Percentiles rank a stretch among this genome's conserved stretches.
Evolutionary conservation across 1,140 invertebrate genomes (phyloP).

Genomic region (Ditylenchus dipsaci): DNA sequence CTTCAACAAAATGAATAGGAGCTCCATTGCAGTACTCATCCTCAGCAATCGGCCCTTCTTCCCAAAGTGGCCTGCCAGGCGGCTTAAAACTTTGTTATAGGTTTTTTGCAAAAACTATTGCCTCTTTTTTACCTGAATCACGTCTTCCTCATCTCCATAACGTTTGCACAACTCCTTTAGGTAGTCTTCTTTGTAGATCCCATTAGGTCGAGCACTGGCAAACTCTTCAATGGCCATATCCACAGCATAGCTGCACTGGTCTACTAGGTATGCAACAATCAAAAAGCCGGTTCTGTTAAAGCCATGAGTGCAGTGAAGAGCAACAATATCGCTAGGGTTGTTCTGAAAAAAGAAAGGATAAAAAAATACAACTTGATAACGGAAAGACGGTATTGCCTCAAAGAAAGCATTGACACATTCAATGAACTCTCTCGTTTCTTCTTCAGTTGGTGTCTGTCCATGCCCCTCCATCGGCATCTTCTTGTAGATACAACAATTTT

Average conservation of each 20-base stretch:
- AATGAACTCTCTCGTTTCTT: conserved; percentile 51
- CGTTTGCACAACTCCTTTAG: conserved; percentile 58
- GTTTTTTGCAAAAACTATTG: not conserved
- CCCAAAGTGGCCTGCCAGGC: conserved; percentile 47
- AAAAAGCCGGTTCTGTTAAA: conserved; percentile 95
- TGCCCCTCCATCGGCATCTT: conserved; percentile 65
- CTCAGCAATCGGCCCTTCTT: conserved; percentile 25
- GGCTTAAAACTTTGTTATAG: conserved; percentile 1
- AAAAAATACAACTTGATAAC: not conserved
- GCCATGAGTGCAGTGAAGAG: conserved; percentile 96
- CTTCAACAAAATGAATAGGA: no score
- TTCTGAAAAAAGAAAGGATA: conserved; percentile 17
- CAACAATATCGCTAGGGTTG: conserved; percentile 58
- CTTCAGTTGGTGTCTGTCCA: conserved; percentile 52
- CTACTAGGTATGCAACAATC: conserved; percentile 81
- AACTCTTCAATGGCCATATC: conserved; percentile 76
- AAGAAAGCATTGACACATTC: not conserved
- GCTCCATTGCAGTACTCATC: not conserved
- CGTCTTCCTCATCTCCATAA: conserved; percentile 40
- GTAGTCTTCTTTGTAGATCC: conserved; percentile 71
- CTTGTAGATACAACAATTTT: conserved; percentile 64
- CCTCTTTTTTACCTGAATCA: not conserved
- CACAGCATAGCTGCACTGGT: conserved; percentile 70
- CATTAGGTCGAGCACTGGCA: conserved; percentile 66
- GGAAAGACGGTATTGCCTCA: no score